Evolutionary conservation across 2,797 vertebrate species (phyloP).

Genomic region (Eidolon dupreanum): DNA sequence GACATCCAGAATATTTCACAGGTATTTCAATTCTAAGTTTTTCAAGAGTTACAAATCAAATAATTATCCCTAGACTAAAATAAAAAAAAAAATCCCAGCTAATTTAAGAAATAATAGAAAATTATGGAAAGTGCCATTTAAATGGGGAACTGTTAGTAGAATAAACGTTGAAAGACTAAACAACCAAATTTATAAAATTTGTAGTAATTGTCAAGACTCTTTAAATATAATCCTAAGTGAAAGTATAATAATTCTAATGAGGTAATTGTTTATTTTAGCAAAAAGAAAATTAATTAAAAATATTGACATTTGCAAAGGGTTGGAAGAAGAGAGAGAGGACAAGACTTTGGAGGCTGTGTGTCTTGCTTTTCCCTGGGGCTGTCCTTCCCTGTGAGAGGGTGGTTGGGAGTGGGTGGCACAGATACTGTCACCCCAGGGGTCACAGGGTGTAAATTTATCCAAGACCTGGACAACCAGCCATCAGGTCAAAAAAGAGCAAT

Average conservation of each 20-base stretch:
- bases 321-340: neutral
- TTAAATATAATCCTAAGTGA: conserved; percentile 56
- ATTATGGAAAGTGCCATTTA: conserved; percentile 54
- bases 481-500: neutral
- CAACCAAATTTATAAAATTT: conserved; percentile 45
- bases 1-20: neutral
- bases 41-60: neutral
- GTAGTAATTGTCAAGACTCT: conserved; percentile 49
- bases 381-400: neutral
- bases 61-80: neutral
- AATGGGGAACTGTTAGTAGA: conserved; percentile 65
- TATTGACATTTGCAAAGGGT: conserved; percentile 40
- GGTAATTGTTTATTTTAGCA: conserved; percentile 18
- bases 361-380: no score
- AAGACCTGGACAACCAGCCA: neutral
- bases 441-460: neutral
- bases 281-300: conserved; percentile 60
- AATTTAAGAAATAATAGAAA: conserved; percentile 29
- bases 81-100: neutral
- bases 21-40: neutral
- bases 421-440: neutral
- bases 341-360: rapidly evolving
- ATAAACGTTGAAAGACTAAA: conserved; percentile 41
- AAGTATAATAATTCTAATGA: conserved; percentile 38
- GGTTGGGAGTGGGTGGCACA: no score